Conservation (phyloP, 1,140 invertebrate species). For the Bacillus rossius region DNA sequence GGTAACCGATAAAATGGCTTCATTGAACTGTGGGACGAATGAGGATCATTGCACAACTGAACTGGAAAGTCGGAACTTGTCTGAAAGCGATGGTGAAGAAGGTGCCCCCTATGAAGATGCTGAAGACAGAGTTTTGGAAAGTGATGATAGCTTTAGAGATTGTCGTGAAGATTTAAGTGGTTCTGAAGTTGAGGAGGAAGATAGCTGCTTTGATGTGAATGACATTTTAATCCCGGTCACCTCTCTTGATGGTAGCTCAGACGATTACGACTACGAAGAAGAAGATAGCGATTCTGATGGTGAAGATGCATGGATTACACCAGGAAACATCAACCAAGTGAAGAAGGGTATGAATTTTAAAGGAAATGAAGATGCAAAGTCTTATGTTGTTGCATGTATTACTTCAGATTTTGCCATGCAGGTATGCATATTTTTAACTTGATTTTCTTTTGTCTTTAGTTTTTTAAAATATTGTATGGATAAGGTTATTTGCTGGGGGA, state of each 20-base stretch:
- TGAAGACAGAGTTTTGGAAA: too few species aligned
- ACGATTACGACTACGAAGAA: conserved; percentile 21
- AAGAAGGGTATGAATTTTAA: conserved; percentile 58
- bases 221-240: too few species aligned
- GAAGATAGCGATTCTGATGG: conserved; percentile 50
- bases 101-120: too few species aligned
- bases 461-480: background rate
- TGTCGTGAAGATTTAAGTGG: too few species aligned
- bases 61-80: background rate
- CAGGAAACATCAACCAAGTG: conserved; percentile 69
- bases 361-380: conserved; percentile 54
- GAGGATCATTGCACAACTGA: background rate
- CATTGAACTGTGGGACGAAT: background rate
- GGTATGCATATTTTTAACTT: conserved; percentile 34
- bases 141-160: too few species aligned
- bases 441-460: background rate
- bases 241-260: background rate
- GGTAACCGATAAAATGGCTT: background rate
- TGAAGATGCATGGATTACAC: conserved; percentile 88
- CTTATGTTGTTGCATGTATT: conserved; percentile 80
- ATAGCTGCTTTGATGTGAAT: background rate
- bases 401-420: conserved; percentile 96
- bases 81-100: too few species aligned
- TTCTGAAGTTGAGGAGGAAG: background rate
- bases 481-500: too few species aligned